Conservation (phyloP, 2,797 vertebrate genomes). For the Halcyon chelicuti region DNA sequence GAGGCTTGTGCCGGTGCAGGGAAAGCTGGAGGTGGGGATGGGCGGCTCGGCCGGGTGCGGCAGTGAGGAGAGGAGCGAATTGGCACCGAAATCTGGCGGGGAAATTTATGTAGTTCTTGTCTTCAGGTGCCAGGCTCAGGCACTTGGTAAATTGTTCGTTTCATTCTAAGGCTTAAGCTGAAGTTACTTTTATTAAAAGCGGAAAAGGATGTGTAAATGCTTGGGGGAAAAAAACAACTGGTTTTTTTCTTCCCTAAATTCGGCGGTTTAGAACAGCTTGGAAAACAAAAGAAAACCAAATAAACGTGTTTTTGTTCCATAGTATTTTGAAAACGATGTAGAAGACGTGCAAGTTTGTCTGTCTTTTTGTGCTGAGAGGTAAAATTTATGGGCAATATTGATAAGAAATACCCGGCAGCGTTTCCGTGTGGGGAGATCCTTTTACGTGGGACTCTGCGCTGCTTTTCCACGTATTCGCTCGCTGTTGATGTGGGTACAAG, state of each 20-base stretch:
- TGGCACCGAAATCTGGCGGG: background rate
- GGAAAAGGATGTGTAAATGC: background rate
- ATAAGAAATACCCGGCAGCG: background rate
- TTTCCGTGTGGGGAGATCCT: accelerated
- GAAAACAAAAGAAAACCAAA: background rate
- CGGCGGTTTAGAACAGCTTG: background rate
- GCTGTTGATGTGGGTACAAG: background rate
- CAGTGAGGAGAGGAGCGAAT: background rate
- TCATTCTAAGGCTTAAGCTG: background rate
- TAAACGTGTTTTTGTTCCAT: background rate
- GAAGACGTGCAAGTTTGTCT: background rate
- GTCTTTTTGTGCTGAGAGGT: background rate
- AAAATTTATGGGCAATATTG: accelerated
- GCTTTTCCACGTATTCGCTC: background rate
- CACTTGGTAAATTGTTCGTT: background rate
- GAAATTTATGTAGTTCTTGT: background rate
- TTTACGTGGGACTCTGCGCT: background rate
- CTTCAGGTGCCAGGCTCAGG: background rate
- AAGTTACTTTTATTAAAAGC: background rate
- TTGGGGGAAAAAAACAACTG: background rate
- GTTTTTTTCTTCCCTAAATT: background rate
- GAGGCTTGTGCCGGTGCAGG: background rate
- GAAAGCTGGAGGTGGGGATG: background rate
- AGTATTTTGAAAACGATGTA: background rate
- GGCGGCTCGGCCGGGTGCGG: background rate